phyloP scores from a whole-genome alignment of 2,113 vertebrate species.

The Gallinago paraguaiae region DNA sequence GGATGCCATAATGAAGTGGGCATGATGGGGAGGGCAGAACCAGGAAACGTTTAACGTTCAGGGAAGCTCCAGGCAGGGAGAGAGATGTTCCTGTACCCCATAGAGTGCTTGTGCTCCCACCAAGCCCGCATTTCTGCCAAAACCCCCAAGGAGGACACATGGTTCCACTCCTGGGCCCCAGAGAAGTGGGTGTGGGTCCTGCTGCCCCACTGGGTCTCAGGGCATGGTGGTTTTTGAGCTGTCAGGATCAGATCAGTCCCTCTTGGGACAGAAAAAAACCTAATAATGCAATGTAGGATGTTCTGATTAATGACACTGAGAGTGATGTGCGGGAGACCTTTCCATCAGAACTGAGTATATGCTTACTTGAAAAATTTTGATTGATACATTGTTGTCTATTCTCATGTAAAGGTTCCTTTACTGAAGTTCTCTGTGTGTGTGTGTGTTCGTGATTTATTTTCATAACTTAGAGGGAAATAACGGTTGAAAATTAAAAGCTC shows the following conservation, averaged over 20 bases:
- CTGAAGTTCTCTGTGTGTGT: too few relatives aligned
- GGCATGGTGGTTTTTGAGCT: fast-evolving
- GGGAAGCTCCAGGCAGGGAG: background rate
- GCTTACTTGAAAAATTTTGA: background rate
- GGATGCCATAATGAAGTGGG: background rate
- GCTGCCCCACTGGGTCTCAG: fast-evolving
- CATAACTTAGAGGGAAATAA: background rate
- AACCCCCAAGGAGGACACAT: fast-evolving
- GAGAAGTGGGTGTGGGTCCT: fast-evolving
- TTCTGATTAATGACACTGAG: too few relatives aligned
- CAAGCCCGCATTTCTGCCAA: fast-evolving
- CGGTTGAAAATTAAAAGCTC: background rate
- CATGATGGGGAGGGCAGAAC: fast-evolving
- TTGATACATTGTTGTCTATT: background rate
- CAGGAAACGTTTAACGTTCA: fast-evolving
- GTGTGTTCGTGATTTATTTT: background rate
- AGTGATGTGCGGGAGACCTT: background rate
- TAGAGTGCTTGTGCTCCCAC: fast-evolving
- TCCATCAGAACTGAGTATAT: fast-evolving
- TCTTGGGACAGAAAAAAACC: background rate
- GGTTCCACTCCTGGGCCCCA: fast-evolving
- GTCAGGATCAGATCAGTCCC: fast-evolving
- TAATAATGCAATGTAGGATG: too few relatives aligned
- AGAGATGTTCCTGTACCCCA: fast-evolving
- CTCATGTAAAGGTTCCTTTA: background rate